Conservation (phyloP, 1,140 invertebrate species). For the Gerris buenoi region DNA sequence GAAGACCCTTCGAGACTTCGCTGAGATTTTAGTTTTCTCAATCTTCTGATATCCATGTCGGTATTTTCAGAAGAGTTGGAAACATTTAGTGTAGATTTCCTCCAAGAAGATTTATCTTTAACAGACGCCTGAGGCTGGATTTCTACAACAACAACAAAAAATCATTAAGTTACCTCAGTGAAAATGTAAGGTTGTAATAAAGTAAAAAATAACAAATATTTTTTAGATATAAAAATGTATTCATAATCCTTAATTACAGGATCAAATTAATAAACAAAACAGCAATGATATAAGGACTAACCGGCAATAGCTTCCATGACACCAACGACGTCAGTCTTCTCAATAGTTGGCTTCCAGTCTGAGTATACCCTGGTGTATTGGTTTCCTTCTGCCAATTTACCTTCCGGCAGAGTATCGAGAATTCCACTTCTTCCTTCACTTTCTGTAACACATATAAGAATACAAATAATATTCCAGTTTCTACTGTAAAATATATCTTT, state of each 20-base stretch:
- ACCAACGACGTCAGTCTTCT: conserved; percentile 65
- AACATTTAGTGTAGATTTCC: conserved; percentile 54
- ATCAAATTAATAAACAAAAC: no score
- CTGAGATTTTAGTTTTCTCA: conserved; percentile 34
- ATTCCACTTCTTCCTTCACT: conserved; percentile 46
- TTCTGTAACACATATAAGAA: conserved; percentile 40
- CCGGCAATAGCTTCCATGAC: conserved; percentile 77
- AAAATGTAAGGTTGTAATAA: no score
- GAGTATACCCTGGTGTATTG: conserved; percentile 48
- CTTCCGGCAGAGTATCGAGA: conserved; percentile 54
- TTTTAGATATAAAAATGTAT: no score
- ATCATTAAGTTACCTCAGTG: no score
- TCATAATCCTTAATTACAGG: no score
- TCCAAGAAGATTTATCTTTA: conserved; percentile 60
- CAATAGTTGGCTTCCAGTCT: conserved; percentile 64
- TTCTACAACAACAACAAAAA: conserved; percentile 43
- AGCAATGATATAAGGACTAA: conserved; percentile 28
- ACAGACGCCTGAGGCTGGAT: conserved; percentile 44
- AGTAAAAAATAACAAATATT: no score
- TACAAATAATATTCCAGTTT: no score
- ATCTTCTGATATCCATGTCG: conserved; percentile 30
- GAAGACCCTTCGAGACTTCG: conserved; percentile 32
- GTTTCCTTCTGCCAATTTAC: conserved; percentile 33
- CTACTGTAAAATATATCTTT: no score
- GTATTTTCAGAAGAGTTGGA: conserved; percentile 43